Conservation (phyloP, 2,113 vertebrate species). For the Aleadryas rufinucha region DNA sequence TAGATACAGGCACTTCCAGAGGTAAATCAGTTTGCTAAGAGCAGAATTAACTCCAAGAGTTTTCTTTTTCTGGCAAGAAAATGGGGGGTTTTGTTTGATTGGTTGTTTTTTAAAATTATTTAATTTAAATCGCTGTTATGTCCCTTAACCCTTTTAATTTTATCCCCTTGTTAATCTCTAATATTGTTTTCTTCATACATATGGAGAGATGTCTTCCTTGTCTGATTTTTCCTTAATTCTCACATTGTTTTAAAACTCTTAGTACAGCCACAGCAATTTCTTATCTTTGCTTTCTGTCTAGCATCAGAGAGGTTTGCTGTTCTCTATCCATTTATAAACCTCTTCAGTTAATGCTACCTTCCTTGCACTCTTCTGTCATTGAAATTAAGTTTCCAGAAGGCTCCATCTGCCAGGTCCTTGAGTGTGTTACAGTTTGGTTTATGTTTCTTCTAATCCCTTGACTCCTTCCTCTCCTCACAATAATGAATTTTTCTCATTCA, state of each 20-base stretch:
- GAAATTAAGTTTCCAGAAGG: slow-evolving; percentile 1
- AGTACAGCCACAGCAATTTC: background rate
- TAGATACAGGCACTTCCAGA: background rate
- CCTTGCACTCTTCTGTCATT: background rate
- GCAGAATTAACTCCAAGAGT: background rate
- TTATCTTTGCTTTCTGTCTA: background rate
- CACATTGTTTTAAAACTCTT: background rate
- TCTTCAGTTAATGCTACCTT: background rate
- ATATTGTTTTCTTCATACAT: background rate
- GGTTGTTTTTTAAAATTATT: background rate
- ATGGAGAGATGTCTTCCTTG: background rate
- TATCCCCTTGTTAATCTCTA: background rate
- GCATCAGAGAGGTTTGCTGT: background rate
- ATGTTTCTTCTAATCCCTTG: background rate
- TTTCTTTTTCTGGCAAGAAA: background rate
- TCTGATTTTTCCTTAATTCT: background rate
- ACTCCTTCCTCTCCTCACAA: background rate
- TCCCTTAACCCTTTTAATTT: background rate
- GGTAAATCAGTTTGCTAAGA: background rate
- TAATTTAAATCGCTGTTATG: background rate
- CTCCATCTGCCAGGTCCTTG: background rate
- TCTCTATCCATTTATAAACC: background rate
- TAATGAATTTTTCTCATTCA: background rate
- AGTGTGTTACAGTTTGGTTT: background rate
- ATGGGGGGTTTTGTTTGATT: background rate